Evolutionary conservation across 2,797 vertebrate species (phyloP), one percentile per base, ranked within the genome.

Genomic region (Odontamblyopus lacepedii): DNA sequence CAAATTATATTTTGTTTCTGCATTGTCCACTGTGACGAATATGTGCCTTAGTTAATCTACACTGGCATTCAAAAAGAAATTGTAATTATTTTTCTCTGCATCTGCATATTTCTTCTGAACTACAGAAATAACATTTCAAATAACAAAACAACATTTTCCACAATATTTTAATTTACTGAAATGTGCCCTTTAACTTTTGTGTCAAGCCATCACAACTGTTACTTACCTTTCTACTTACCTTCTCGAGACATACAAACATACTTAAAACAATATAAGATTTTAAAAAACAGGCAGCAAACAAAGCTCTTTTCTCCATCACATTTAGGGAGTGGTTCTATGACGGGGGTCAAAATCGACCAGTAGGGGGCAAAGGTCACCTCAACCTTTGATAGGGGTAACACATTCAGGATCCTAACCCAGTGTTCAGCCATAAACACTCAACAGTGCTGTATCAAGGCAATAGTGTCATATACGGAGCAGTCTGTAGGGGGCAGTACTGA

Each of bases 361-460:
- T 63, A 57, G 72, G 73, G 12, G 67, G 79, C 82, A 90, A 86
- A 85, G 85, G 85, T 81, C 69, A 41, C 72, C 71, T 71, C 65
- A 72, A 83, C 82, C 87, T 88, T 87, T 81, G 85, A 74, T 73
- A 69, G 69, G 77, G 80, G 83, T 70, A 48, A 65, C 73, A 84
- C 79, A 88, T 74, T 73, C 84, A 76, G 71, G 83, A 78, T 63
- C 72, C 60, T 78, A 74, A 95, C 87, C 90, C 88, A 83, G 85
- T 80, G 70, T 92, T 94, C 88, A 91, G 94, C 93, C 94, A 93
- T 73, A 87, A 71, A 83, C 70, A 92, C 78, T 87, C 44, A 29
- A 67, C 7, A 95, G 93, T 86, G 87, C 85, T 92, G 5, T 89
- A 89, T 76, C 85, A 92, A 94, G 95, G 94, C 94, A 89, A 91